These are phyloP conservation scores for Drosophila nebulosa DNA, from an alignment of 1,140 invertebrate genomes.

Conservation along the genomic window DNA sequence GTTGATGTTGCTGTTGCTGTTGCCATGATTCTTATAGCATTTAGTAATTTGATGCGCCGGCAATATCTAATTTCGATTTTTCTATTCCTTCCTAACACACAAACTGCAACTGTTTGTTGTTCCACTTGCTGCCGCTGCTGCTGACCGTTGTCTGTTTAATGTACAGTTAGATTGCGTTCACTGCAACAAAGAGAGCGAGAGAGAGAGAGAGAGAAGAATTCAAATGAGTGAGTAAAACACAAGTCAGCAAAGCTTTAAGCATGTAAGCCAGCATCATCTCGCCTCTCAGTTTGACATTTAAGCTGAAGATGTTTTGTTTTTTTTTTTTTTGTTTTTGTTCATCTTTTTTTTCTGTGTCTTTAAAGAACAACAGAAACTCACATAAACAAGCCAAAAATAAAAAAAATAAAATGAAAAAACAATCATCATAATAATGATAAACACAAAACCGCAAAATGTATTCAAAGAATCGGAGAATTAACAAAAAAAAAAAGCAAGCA, in stretches of 20 bases:
- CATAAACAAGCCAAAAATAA: too few species aligned
- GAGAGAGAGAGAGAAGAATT: not conserved
- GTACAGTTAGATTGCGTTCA: conserved; percentile 59
- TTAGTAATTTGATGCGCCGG: conserved; percentile 45
- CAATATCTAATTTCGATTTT: conserved; percentile 42
- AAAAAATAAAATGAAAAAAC: too few species aligned
- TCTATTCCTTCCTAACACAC: conserved; percentile 27
- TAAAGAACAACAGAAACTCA: conserved; percentile 4
- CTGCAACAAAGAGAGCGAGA: conserved; percentile 43
- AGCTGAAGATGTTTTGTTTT: conserved; percentile 36
- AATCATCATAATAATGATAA: conserved; percentile 59
- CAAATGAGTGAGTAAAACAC: conserved; percentile 6
- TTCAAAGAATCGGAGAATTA: conserved; percentile 29
- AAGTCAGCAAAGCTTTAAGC: conserved; percentile 5
- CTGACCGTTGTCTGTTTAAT: conserved; percentile 64
- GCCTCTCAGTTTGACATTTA: conserved; percentile 65
- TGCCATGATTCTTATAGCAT: conserved; percentile 62
- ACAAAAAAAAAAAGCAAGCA: conserved; percentile 22
- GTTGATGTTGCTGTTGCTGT: conserved; percentile 40
- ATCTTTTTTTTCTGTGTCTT: not conserved
- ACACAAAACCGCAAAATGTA: conserved; percentile 50
- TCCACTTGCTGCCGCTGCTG: conserved; percentile 44
- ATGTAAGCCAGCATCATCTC: conserved; percentile 22
- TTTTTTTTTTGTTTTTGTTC: not conserved
- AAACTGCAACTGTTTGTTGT: conserved; percentile 51